phyloP scores from a whole-genome alignment of 1,140 invertebrate species.

The Drosophila prosaltans region DNA sequence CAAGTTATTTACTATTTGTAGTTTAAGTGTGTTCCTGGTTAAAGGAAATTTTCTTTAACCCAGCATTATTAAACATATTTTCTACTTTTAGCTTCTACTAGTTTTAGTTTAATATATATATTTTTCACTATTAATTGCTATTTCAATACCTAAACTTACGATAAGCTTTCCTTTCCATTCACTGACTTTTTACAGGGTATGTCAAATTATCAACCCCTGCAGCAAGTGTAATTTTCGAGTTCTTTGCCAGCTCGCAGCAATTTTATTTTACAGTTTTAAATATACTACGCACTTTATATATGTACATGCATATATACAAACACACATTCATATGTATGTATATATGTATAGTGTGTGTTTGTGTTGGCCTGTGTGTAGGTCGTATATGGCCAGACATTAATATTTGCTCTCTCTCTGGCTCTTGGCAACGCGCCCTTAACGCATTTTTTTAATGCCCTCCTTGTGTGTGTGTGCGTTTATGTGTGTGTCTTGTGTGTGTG shows the following conservation, averaged over 20 bases:
- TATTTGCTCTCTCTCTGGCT: slow-evolving; percentile 64
- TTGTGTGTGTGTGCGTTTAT: background rate
- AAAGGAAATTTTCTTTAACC: no score
- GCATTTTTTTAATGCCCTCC: slow-evolving; percentile 70
- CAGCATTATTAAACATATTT: no score
- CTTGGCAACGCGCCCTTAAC: slow-evolving; percentile 74
- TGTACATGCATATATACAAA: slow-evolving; percentile 10
- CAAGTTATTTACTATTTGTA: no score
- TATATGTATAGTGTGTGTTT: slow-evolving; percentile 11
- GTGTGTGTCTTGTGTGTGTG: slow-evolving; percentile 34
- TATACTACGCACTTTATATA: slow-evolving; percentile 54
- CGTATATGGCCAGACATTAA: slow-evolving; percentile 69
- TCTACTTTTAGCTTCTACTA: no score
- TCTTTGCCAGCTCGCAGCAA: slow-evolving; percentile 14
- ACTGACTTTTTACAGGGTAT: slow-evolving; percentile 17
- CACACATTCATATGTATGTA: slow-evolving; percentile 15
- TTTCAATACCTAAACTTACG: no score
- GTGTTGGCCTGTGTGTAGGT: slow-evolving; percentile 28
- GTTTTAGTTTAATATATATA: no score
- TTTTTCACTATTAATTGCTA: no score
- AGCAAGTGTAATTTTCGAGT: slow-evolving; percentile 58
- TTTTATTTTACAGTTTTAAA: slow-evolving; percentile 58
- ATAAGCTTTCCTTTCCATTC: background rate
- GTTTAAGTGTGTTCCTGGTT: no score
- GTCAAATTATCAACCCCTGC: slow-evolving; percentile 56